Evolutionary conservation across 2,797 vertebrate species (phyloP).

Genomic region (Xerus rutilus): DNA sequence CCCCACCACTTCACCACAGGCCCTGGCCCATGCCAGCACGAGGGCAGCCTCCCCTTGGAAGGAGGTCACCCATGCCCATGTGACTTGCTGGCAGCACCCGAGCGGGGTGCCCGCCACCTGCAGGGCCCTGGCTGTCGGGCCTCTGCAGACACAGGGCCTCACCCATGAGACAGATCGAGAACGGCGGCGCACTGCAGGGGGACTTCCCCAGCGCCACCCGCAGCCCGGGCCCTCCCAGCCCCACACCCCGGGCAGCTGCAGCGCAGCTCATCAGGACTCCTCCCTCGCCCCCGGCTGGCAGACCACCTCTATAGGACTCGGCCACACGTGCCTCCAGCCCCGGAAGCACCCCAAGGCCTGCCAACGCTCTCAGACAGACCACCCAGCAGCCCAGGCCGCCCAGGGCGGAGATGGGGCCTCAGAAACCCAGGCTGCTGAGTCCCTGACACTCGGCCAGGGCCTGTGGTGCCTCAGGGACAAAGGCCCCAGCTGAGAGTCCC

Average conservation of each 20-base stretch:
- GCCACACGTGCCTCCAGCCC: rapidly evolving
- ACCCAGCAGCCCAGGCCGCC: too few species aligned
- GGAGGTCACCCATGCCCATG: rapidly evolving
- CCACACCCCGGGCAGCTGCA: rapidly evolving
- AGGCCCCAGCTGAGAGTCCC: neutral
- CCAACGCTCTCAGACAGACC: neutral
- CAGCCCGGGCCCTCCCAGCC: neutral
- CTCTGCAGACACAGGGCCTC: neutral
- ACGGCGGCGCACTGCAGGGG: rapidly evolving
- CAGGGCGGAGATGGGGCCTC: too few species aligned
- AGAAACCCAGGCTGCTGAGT: rapidly evolving
- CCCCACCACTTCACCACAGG: rapidly evolving
- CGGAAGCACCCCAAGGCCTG: rapidly evolving
- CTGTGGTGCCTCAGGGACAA: neutral
- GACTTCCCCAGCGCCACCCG: neutral
- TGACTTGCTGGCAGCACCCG: neutral
- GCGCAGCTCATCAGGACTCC: neutral
- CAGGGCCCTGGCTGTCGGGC: neutral
- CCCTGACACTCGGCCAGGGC: rapidly evolving
- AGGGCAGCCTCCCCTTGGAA: rapidly evolving
- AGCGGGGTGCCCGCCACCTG: neutral
- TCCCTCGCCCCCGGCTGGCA: neutral
- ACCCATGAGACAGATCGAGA: neutral
- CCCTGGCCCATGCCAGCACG: neutral
- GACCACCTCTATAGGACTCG: neutral